Percentiles rank a stretch among this genome's conserved stretches.
phyloP scores from a whole-genome alignment of 1,140 invertebrate genomes.

The Trichonephila inaurata region DNA sequence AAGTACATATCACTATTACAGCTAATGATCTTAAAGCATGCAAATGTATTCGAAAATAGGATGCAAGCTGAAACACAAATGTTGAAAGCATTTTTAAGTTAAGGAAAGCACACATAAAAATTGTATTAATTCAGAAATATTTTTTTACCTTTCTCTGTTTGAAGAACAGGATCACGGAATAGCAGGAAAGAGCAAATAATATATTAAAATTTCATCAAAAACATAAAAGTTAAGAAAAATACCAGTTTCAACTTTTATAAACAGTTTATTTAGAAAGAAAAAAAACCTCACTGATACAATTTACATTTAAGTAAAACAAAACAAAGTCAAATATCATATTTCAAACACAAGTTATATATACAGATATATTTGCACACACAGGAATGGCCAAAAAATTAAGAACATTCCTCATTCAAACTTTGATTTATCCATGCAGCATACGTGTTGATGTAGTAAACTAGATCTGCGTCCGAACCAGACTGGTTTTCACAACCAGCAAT shows the following conservation, averaged over 20 bases:
- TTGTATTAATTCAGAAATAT: constrained; percentile 24
- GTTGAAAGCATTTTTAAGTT: constrained; percentile 29
- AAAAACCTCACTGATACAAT: not conserved
- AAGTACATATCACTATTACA: not conserved
- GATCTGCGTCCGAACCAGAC: too few species aligned
- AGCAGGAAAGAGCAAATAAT: constrained; percentile 46
- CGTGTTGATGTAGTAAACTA: too few species aligned
- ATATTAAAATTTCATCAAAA: constrained; percentile 52
- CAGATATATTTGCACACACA: too few species aligned
- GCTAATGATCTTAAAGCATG: not conserved
- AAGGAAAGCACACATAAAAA: not conserved
- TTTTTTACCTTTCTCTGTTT: constrained; percentile 61
- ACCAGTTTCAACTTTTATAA: not conserved
- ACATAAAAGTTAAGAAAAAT: not conserved
- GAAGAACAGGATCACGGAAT: constrained; percentile 42
- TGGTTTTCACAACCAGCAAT: too few species aligned
- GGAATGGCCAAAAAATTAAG: too few species aligned
- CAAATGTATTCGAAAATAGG: not conserved
- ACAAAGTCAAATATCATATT: not conserved
- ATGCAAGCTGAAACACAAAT: not conserved
- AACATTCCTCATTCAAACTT: too few species aligned
- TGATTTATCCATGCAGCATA: too few species aligned
- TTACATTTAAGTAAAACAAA: not conserved
- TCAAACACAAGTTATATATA: too few species aligned
- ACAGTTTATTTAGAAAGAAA: not conserved